Percentiles rank a stretch among this genome's conserved stretches.
Evolutionary conservation across 2,888 invertebrate species (phyloP).

Genomic region (Drosophila acutilabella): DNA sequence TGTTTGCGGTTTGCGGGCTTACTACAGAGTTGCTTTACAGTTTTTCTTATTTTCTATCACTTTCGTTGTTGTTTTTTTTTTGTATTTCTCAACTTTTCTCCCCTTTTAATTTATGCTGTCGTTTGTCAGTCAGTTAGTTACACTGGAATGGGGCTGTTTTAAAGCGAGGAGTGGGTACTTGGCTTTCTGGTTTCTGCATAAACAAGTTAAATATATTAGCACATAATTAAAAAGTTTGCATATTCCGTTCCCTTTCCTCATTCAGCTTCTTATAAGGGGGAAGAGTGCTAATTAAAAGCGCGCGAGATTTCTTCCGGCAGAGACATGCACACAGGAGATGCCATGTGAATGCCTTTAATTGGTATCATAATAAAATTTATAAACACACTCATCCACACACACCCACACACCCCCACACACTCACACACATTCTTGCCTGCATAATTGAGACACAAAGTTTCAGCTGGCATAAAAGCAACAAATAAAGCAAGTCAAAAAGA

Average conservation of each 20-base stretch:
- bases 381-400: constrained; percentile 32
- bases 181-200: constrained; percentile 32
- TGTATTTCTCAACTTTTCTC: neutral
- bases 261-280: neutral
- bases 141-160: neutral
- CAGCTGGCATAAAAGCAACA: constrained; percentile 30
- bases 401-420: constrained; percentile 19
- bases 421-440: constrained; percentile 43
- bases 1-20: constrained; percentile 44
- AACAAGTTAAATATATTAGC: constrained; percentile 61
- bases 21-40: constrained; percentile 7
- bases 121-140: constrained; percentile 33
- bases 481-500: constrained; percentile 56
- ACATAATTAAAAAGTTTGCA: constrained; percentile 72
- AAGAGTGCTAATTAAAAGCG: constrained; percentile 59
- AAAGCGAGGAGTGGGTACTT: neutral
- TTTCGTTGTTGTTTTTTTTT: neutral
- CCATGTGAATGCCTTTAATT: constrained; percentile 56
- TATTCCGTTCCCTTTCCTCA: neutral
- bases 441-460: constrained; percentile 76
- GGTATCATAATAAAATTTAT: constrained; percentile 71
- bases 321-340: constrained; percentile 8
- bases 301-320: constrained; percentile 47
- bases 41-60: constrained; percentile 1
- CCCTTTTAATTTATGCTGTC: neutral